Conservation (phyloP, 2,888 invertebrate species). For the Lycocerus yunnanus region DNA sequence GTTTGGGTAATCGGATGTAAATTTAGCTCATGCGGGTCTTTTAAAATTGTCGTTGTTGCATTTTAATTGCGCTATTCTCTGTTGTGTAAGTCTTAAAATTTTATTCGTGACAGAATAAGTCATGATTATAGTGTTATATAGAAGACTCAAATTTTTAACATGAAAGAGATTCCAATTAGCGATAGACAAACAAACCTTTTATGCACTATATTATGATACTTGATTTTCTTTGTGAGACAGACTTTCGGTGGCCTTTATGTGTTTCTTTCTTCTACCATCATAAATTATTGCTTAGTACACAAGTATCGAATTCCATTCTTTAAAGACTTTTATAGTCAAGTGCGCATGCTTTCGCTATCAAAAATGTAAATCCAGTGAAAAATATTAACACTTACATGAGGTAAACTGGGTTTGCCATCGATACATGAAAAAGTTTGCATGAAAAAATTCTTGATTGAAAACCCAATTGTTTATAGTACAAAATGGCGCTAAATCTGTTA, state of each 20-base stretch:
- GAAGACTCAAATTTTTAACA: background rate
- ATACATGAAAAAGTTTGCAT: too few species aligned
- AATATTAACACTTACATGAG: too few species aligned
- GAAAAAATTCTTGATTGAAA: too few species aligned
- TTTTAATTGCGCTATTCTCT: background rate
- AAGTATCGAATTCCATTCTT: too few species aligned
- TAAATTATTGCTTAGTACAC: background rate
- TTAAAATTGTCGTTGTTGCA: background rate
- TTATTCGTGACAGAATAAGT: too few species aligned
- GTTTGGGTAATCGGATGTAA: background rate
- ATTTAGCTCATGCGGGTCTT: background rate
- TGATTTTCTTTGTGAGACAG: background rate
- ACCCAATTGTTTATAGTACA: too few species aligned
- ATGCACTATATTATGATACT: background rate
- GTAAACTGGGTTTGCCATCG: too few species aligned
- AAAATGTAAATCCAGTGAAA: too few species aligned
- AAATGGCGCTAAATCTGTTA: too few species aligned
- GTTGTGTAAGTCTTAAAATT: background rate
- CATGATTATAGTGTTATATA: background rate
- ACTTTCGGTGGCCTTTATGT: background rate
- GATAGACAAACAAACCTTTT: background rate
- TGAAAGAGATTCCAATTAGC: background rate
- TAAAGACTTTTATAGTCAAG: too few species aligned
- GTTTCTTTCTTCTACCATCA: background rate
- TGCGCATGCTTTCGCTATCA: too few species aligned